phyloP scores from a whole-genome alignment of 2,113 vertebrate species.

The Chinchilla lanigera region DNA sequence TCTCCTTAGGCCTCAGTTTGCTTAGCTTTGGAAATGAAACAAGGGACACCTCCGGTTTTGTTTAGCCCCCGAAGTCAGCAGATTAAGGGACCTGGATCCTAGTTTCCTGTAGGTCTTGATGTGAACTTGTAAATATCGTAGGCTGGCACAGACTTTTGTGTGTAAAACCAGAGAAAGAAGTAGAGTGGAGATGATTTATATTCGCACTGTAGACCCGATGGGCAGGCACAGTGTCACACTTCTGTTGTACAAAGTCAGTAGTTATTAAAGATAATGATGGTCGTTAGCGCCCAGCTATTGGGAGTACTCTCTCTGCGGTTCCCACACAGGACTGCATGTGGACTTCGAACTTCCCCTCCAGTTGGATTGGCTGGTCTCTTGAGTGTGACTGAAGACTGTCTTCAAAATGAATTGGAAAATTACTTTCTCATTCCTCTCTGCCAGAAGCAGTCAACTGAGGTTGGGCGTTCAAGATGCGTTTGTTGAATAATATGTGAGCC shows the following conservation, averaged over 20 bases:
- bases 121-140: not conserved
- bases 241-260: not conserved
- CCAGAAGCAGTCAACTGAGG: not conserved
- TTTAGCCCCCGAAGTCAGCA: not conserved
- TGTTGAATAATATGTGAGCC: not conserved
- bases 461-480: accelerated
- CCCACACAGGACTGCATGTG: accelerated
- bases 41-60: not conserved
- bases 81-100: not conserved
- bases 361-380: not conserved
- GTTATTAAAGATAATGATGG: not conserved
- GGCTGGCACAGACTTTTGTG: not conserved
- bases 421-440: not conserved
- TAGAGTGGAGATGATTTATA: not conserved
- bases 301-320: accelerated
- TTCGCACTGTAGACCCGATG: not conserved
- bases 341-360: not conserved
- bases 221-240: not conserved
- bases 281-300: accelerated
- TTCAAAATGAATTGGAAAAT: slow-evolving; percentile 46
- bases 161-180: not conserved
- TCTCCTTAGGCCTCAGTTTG: not conserved
- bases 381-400: not conserved
- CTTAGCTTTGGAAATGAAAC: not conserved
- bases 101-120: not conserved